These are phyloP conservation scores for Carapus acus DNA, from an alignment of 2,797 vertebrate species.

Conservation along the genomic window DNA sequence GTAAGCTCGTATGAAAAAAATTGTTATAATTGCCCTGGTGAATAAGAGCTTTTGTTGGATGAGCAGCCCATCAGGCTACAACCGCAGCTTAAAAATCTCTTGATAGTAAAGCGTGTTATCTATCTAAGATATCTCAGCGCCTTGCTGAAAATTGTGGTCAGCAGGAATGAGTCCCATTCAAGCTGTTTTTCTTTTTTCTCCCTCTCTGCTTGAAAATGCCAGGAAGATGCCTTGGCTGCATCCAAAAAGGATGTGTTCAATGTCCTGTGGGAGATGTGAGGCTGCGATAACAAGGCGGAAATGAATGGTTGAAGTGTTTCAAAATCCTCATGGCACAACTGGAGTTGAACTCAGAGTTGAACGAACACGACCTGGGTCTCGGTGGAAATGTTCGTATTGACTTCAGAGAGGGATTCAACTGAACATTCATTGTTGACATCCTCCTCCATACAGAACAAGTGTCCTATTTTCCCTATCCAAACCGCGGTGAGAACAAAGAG, in stretches of 20 bases:
- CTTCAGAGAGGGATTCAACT: constrained; percentile 62
- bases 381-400: constrained; percentile 57
- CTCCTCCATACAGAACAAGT: constrained; percentile 53
- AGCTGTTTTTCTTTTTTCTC: constrained; percentile 52
- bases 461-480: constrained; percentile 59
- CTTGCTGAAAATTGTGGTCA: constrained; percentile 55
- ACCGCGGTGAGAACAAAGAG: constrained; percentile 40
- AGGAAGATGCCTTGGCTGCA: constrained; percentile 58
- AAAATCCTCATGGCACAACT: constrained; percentile 67
- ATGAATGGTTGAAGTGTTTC: constrained; percentile 66
- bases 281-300: constrained; percentile 57
- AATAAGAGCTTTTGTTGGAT: constrained; percentile 70
- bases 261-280: constrained; percentile 58
- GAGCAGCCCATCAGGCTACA: constrained; percentile 56
- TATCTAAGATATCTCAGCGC: constrained; percentile 46
- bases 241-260: constrained; percentile 57
- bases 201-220: constrained; percentile 61
- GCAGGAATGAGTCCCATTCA: constrained; percentile 61
- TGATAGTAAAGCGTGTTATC: constrained; percentile 62
- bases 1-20: constrained; percentile 45
- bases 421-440: constrained; percentile 49
- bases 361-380: constrained; percentile 52
- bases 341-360: constrained; percentile 61
- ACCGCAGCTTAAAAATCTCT: constrained; percentile 54
- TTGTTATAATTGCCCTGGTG: constrained; percentile 59